These are phyloP conservation scores for Agonopterix heracliana DNA, from an alignment of 2,888 invertebrate species.

Conservation along the genomic window DNA sequence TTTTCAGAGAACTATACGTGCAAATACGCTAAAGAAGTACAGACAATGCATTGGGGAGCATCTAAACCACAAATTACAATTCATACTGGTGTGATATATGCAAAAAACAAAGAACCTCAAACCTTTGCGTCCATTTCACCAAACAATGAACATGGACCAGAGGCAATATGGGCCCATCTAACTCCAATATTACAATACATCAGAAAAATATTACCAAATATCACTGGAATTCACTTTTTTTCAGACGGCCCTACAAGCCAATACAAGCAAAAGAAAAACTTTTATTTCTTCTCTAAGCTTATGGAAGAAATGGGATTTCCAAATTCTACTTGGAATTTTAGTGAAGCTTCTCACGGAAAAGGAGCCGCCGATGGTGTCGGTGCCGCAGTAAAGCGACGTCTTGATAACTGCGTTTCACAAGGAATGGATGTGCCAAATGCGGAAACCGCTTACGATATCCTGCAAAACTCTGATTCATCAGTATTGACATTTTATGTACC, in stretches of 20 bases:
- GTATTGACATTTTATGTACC: constrained; percentile 6
- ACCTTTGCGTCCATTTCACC: not conserved
- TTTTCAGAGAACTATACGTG: constrained; percentile 15
- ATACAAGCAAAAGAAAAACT: not conserved
- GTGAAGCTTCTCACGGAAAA: constrained; percentile 30
- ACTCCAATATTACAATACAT: not conserved
- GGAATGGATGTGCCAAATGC: constrained; percentile 7
- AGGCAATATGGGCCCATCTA: constrained; percentile 5
- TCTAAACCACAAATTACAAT: constrained; percentile 4
- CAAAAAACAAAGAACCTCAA: not conserved
- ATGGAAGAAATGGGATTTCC: not conserved
- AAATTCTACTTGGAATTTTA: constrained; percentile 20
- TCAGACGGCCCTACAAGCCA: constrained; percentile 6
- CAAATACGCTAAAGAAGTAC: constrained; percentile 14
- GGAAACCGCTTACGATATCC: not conserved
- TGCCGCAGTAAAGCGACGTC: constrained; percentile 20
- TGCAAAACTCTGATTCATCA: constrained; percentile 6
- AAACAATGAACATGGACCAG: not conserved
- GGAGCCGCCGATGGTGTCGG: constrained; percentile 30
- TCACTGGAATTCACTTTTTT: not conserved
- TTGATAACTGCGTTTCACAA: constrained; percentile 5
- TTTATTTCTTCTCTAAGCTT: not conserved
- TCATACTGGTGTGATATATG: not conserved
- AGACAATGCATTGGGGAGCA: constrained; percentile 15
- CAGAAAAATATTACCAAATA: not conserved